Evolutionary conservation across 1,140 invertebrate species (phyloP), one percentile per base, ranked within the genome.

Genomic region (Cherax destructor): DNA sequence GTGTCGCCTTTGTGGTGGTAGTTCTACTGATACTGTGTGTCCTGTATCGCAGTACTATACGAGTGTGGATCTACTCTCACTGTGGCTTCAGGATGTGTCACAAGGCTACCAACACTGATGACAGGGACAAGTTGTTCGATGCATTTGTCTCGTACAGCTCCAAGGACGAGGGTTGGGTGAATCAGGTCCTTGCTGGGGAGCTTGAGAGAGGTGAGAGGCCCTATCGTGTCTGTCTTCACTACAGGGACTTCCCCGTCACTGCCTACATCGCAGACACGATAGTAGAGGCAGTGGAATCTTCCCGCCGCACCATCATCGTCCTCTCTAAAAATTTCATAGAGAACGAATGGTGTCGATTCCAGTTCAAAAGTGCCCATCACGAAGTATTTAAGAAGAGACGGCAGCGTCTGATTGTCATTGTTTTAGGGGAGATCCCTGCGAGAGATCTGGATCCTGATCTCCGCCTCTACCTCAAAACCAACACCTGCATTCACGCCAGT

Each of bases 301-400:
- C 97, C 24, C 96, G 97, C 92, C 96, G 98, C 93, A 98, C 98
- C 21, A 97, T 99, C 77, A 96, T 99, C 92, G 97, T 99, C 56
- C 94, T 99, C 50, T 98, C 98, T 3, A 98, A 98, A 94, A 98
- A 98, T 95, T 99, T 99, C 95, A 96, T 99, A 30, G 97, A 98
- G 94, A 98, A 97, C 94, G 98, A 99, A 95, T 99, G 98, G 98
- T 97, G 97, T 93, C 96, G 98, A 85, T 98, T 98, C 94, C 98
- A 99, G 95, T 98, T 99, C 94, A 98, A 98, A 95, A 96, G 97
- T 80, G 98, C 98, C 2, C 95, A 99, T n/a, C 97, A 98, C 94
- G 97, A 98, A 94, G 97, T 98, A 86, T 96, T 99, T 81, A 97
- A 97, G 95, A 97, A 97, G 94, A 96, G 92, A 10, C 92, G 94